Percentiles rank a stretch among this genome's conserved stretches.
These are phyloP conservation scores for Enteromius thamalakanensis DNA, from an alignment of 2,797 vertebrate species.

Conservation along the genomic window DNA sequence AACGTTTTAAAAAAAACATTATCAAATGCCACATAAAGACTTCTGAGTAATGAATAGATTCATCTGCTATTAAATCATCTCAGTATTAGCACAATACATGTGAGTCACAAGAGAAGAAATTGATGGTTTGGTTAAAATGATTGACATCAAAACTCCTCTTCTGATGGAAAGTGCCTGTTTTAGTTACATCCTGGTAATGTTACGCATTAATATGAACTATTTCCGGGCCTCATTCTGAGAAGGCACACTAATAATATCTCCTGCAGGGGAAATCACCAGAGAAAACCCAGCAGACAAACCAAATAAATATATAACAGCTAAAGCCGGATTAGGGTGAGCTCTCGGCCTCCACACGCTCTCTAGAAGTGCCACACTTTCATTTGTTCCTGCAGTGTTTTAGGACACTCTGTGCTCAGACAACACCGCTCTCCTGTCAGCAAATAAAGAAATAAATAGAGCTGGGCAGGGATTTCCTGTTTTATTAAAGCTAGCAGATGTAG, in stretches of 20 bases:
- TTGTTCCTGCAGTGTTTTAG: conserved; percentile 60
- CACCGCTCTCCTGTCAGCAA: not conserved
- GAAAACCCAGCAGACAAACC: conserved; percentile 56
- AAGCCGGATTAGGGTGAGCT: conserved; percentile 65
- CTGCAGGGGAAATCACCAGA: conserved; percentile 45
- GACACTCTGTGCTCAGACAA: conserved; percentile 48
- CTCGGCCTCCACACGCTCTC: conserved; percentile 54
- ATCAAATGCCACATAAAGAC: not conserved
- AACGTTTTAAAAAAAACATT: not conserved
- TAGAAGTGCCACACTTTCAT: conserved; percentile 40
- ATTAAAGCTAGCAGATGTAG: not conserved
- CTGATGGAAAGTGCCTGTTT: not conserved
- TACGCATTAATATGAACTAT: not conserved
- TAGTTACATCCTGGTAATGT: not conserved
- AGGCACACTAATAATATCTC: conserved; percentile 46
- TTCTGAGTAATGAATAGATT: not conserved
- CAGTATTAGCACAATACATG: not conserved
- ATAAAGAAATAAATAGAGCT: not conserved
- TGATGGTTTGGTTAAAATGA: not conserved
- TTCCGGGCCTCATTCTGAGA: conserved; percentile 11
- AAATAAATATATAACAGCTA: conserved; percentile 64
- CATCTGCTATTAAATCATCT: conserved; percentile 1
- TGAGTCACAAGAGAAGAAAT: not conserved
- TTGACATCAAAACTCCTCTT: not conserved
- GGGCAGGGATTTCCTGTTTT: conserved; percentile 33